These are phyloP conservation scores for Andrena flavipes DNA, from an alignment of 2,888 invertebrate genomes.

Conservation along the genomic window DNA sequence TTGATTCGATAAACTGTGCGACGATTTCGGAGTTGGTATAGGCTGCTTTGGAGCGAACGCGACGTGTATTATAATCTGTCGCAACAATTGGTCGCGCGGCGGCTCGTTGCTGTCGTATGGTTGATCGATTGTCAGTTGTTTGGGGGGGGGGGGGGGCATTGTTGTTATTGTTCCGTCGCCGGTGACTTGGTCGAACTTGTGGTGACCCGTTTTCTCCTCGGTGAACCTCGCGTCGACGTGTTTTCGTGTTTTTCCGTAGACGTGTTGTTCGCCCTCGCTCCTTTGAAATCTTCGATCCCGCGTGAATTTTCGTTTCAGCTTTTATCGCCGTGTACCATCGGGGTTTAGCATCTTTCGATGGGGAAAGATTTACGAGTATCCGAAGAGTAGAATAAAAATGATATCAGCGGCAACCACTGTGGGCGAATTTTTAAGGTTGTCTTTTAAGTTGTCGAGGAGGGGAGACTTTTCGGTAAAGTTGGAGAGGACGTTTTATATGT, in stretches of 20 bases:
- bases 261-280: slow-evolving; percentile 6
- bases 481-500: too few species aligned
- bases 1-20: slow-evolving; percentile 12
- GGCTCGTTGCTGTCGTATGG: not conserved
- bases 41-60: not conserved
- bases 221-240: slow-evolving; percentile 13
- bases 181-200: slow-evolving; percentile 43
- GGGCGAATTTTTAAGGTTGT: not conserved
- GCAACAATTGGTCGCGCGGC: not conserved
- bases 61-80: not conserved
- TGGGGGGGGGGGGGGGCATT: not conserved
- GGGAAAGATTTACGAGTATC: not conserved
- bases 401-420: not conserved
- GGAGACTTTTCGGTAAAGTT: too few species aligned
- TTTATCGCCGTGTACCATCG: slow-evolving; percentile 3
- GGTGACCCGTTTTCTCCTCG: slow-evolving; percentile 22
- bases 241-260: slow-evolving; percentile 52
- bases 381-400: not conserved
- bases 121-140: slow-evolving; percentile 46
- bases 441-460: too few species aligned
- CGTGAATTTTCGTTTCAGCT: slow-evolving; percentile 12
- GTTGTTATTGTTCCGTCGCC: slow-evolving; percentile 17
- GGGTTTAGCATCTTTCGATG: not conserved
- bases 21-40: not conserved
- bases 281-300: slow-evolving; percentile 1